Conservation (phyloP, 2,113 vertebrate species). For the Pristiophorus japonicus region DNA sequence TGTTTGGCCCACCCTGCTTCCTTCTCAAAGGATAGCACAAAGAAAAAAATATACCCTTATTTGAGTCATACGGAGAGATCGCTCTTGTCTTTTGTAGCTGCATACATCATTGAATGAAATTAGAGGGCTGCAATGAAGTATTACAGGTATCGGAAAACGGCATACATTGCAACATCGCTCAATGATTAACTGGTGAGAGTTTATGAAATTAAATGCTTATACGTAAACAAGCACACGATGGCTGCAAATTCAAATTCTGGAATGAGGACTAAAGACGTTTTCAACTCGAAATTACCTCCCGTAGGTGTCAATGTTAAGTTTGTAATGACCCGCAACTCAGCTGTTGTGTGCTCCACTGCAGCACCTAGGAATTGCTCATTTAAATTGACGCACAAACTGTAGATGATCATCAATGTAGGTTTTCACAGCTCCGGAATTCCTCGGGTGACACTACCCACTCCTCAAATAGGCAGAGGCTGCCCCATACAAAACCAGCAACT, state of each 20-base stretch:
- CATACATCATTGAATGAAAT: neutral
- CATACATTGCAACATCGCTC: neutral
- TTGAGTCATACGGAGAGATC: neutral
- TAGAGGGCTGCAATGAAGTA: neutral
- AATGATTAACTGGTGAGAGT: neutral
- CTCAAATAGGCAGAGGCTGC: neutral
- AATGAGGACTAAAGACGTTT: neutral
- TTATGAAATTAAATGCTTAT: neutral
- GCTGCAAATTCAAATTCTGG: neutral
- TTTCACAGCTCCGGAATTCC: neutral
- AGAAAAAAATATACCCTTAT: neutral
- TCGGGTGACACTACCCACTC: neutral
- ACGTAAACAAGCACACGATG: neutral
- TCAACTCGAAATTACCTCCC: too few relatives aligned
- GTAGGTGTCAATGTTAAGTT: neutral
- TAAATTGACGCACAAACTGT: neutral
- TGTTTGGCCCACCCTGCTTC: too few relatives aligned
- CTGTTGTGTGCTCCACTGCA: neutral
- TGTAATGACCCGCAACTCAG: neutral
- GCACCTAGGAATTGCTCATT: neutral
- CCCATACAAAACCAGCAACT: neutral
- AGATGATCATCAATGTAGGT: neutral
- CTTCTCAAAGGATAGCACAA: conserved; percentile 20
- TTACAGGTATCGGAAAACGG: neutral
- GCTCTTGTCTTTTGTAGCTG: neutral